A percentile compares a stretch with the other conserved stretches of the same genome.
phyloP scores from a whole-genome alignment of 2,113 vertebrate genomes.

The Shinisaurus crocodilurus region DNA sequence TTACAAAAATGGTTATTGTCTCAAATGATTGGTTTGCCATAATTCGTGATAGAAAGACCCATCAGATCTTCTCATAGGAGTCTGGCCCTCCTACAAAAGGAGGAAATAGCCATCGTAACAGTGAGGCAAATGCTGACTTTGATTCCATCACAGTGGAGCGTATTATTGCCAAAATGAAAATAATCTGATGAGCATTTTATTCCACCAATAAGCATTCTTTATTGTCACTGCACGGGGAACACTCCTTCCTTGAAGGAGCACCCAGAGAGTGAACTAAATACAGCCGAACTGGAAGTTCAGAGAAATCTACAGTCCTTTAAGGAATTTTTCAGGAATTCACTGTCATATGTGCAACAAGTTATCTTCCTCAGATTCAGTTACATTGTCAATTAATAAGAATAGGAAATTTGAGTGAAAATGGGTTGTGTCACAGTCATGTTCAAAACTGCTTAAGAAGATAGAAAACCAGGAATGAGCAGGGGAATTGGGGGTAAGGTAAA shows the following conservation, averaged over 20 bases:
- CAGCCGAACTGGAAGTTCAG: slow-evolving; percentile 16
- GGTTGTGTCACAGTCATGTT: slow-evolving; percentile 11
- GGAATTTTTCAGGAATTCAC: slow-evolving; percentile 14
- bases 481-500: slow-evolving; percentile 12
- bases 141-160: not conserved
- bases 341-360: slow-evolving; percentile 7
- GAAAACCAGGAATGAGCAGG: slow-evolving; percentile 15
- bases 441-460: slow-evolving; percentile 1
- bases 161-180: slow-evolving; percentile 15
- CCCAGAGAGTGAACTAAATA: slow-evolving; percentile 30
- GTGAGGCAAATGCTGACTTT: slow-evolving; percentile 1
- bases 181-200: slow-evolving; percentile 12
- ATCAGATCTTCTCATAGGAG: not conserved
- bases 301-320: slow-evolving; percentile 23
- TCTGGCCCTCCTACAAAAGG: slow-evolving; percentile 1
- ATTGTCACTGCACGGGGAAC: slow-evolving; percentile 33
- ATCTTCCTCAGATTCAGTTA: slow-evolving; percentile 41
- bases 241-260: slow-evolving; percentile 49
- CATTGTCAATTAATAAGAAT: slow-evolving; percentile 26
- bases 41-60: slow-evolving; percentile 13
- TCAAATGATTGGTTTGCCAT: slow-evolving; percentile 3
- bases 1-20: slow-evolving; percentile 22
- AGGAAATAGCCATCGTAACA: slow-evolving; percentile 29
- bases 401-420: slow-evolving; percentile 36
- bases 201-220: slow-evolving; percentile 40